Conservation (phyloP, 2,113 vertebrate genomes). For the Amblyornis subalaris region DNA sequence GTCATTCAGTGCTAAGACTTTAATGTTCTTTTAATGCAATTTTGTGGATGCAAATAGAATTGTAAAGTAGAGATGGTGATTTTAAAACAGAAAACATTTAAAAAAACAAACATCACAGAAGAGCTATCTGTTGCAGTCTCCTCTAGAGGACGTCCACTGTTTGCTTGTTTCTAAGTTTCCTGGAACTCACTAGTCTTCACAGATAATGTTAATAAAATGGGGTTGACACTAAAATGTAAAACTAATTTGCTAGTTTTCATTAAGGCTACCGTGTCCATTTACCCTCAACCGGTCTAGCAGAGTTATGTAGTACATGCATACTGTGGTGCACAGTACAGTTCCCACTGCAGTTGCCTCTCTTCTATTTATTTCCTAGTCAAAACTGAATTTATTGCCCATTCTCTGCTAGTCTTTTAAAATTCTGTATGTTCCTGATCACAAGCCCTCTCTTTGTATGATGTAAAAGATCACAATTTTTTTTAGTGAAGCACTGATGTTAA, state of each 20-base stretch:
- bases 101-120: neutral
- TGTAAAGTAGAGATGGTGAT: neutral
- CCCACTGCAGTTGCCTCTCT: neutral
- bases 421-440: neutral
- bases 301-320: neutral
- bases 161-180: neutral
- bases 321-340: neutral
- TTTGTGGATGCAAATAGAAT: neutral
- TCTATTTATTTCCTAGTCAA: constrained; percentile 33
- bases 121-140: neutral
- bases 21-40: neutral
- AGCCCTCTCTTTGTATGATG: neutral
- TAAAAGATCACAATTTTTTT: neutral
- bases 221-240: neutral
- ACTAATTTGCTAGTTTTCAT: neutral
- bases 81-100: neutral
- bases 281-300: neutral
- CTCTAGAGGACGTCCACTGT: neutral
- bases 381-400: neutral
- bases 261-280: neutral
- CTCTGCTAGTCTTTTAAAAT: constrained; percentile 25
- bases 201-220: neutral
- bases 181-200: neutral
- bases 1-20: neutral
- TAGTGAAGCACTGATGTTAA: neutral